These are phyloP conservation scores for Pyrrhura leucotis DNA, from an alignment of 2,797 vertebrate species.

Conservation along the genomic window DNA sequence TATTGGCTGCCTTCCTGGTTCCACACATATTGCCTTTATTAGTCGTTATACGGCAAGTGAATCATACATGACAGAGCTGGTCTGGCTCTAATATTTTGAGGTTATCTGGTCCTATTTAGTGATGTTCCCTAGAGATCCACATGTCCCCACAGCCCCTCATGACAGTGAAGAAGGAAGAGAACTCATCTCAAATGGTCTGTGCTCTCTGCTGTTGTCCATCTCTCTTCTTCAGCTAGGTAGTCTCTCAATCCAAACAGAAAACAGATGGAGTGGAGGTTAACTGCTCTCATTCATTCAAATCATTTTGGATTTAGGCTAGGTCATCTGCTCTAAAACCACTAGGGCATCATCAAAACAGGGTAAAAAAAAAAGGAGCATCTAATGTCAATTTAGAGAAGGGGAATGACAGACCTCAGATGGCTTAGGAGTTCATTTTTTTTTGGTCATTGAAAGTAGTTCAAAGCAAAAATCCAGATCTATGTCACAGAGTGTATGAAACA, in stretches of 20 bases:
- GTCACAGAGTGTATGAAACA: background rate
- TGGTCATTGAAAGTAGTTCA: background rate
- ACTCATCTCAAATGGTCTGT: background rate
- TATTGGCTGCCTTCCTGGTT: slow-evolving; percentile 61
- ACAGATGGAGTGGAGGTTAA: background rate
- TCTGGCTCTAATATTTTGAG: slow-evolving; percentile 56
- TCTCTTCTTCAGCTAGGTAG: background rate
- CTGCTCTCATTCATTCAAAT: background rate
- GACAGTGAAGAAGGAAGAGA: slow-evolving; percentile 13
- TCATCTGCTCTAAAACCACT: background rate
- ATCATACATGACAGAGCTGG: slow-evolving; percentile 50
- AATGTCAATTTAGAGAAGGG: background rate
- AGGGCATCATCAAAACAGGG: background rate
- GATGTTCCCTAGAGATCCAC: slow-evolving; percentile 31
- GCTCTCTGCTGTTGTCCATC: background rate
- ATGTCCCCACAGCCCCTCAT: slow-evolving; percentile 6
- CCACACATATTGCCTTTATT: slow-evolving; percentile 64
- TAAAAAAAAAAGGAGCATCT: background rate
- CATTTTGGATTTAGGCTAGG: background rate
- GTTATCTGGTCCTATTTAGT: slow-evolving; percentile 59
- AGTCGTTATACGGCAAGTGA: slow-evolving; percentile 54
- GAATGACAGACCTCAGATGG: background rate
- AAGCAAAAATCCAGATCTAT: background rate
- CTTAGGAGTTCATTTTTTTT: background rate
- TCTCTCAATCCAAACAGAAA: background rate